Percentiles rank a stretch among this genome's conserved stretches.
These are phyloP conservation scores for Eulemur rubriventer DNA, from an alignment of 2,797 vertebrate genomes.

Conservation along the genomic window DNA sequence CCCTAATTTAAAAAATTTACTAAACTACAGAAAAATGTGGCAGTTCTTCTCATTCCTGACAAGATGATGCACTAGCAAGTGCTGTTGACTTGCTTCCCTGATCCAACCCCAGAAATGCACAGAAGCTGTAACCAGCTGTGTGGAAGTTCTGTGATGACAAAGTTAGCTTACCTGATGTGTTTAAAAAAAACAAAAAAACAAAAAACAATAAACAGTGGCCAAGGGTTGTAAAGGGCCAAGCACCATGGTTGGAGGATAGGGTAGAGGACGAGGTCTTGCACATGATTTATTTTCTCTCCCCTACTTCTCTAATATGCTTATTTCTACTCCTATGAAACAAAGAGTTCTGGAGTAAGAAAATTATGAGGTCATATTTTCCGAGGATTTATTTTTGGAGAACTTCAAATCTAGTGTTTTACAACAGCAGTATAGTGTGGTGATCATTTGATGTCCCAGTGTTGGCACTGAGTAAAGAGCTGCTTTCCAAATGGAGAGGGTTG, in stretches of 20 bases:
- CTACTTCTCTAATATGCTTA: neutral
- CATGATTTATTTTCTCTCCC: neutral
- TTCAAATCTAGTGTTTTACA: neutral
- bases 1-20: neutral
- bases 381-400: conserved; percentile 4
- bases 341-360: conserved; percentile 3
- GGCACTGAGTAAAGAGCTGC: neutral
- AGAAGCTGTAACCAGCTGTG: neutral
- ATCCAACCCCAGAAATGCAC: neutral
- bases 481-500: neutral
- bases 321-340: neutral
- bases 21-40: neutral
- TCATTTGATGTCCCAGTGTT: neutral
- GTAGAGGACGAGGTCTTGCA: neutral
- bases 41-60: neutral
- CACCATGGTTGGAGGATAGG: neutral
- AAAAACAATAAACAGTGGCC: neutral
- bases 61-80: neutral
- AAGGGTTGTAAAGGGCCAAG: neutral
- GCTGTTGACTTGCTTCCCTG: neutral
- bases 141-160: neutral
- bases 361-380: neutral
- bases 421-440: neutral
- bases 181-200: neutral
- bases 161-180: neutral